Evolutionary conservation across 2,797 vertebrate species (phyloP).

Genomic region (Xiphophorus birchmanni): DNA sequence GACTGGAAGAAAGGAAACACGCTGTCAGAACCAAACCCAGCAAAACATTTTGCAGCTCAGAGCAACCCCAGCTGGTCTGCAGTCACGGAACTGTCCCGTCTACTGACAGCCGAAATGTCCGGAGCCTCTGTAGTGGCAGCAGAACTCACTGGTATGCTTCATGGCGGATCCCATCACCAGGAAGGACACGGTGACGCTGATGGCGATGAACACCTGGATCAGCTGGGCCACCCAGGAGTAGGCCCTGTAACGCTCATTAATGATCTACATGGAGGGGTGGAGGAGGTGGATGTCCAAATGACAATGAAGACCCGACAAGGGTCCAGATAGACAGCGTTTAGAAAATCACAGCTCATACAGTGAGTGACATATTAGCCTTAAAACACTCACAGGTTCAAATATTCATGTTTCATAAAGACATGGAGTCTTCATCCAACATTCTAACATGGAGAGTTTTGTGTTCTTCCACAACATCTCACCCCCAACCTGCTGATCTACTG

Average conservation of each 20-base stretch:
- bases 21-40: neutral
- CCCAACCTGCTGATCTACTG: neutral
- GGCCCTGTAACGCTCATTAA: slow-evolving; percentile 67
- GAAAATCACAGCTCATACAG: neutral
- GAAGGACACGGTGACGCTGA: slow-evolving; percentile 80
- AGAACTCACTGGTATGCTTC: slow-evolving; percentile 75
- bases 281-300: slow-evolving; percentile 4
- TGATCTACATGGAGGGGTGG: slow-evolving; percentile 62
- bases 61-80: neutral
- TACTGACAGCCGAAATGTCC: neutral
- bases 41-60: neutral
- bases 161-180: slow-evolving; percentile 81
- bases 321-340: neutral
- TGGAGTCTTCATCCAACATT: neutral
- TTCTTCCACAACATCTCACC: neutral
- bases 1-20: slow-evolving; percentile 54
- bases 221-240: slow-evolving; percentile 77
- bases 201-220: slow-evolving; percentile 79
- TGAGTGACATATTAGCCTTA: neutral
- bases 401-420: neutral
- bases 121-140: neutral
- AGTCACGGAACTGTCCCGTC: neutral
- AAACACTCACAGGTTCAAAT: neutral
- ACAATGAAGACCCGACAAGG: neutral
- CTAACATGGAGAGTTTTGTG: neutral